Base-by-base conservation (phyloP, 1,140 invertebrate genomes). In the Drosophila arizonae region DNA sequence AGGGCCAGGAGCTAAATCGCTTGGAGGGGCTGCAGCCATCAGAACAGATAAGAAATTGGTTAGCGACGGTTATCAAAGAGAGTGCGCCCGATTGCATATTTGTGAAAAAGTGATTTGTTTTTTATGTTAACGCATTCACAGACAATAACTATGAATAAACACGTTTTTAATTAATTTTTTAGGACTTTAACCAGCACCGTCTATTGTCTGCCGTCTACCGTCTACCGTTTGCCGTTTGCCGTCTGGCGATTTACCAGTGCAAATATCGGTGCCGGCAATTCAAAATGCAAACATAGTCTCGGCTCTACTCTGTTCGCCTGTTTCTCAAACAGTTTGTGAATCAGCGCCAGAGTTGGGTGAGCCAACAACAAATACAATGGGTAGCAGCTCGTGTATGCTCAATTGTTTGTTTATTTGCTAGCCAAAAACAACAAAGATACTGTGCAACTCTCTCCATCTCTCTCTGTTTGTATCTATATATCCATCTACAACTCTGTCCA, bases 11-110 rank as follows among this genome's bases (percentile, higher is more conserved):
- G 9, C 92, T 96, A 3, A 95, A 97, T 52, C 94, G 95, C 79
- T 94, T 99, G 76, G 95, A 97, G 41, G 97, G 98, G 3, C 92
- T 98, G 15, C 96, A 97, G 92, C 97, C 98, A 88, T 95, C 96
- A 66, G 97, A 98, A 78, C 96, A 96, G 91, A 92, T 99, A 6
- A 93, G 95, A 79, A 94, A 95, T 46, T 98, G 98, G 94, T 95
- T 99, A 58, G 94, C 96, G 51, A 95, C 96, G 86, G 93, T 96
- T 73, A 92, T 95, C 54, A 93, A 94, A 46, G 36, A 28, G 1
- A 39, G 36, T 54, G 46, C 62, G 13, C 17, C 57, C 6, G 57
- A 33, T 17, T 46, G 43, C 43, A 46, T 46, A 6, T 46, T 46
- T 17, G 15, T 46, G 0, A 15, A 46, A 21, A 15, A 15, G 8